Conservation (phyloP, 2,797 vertebrate species). For the Malurus leucopterus region DNA sequence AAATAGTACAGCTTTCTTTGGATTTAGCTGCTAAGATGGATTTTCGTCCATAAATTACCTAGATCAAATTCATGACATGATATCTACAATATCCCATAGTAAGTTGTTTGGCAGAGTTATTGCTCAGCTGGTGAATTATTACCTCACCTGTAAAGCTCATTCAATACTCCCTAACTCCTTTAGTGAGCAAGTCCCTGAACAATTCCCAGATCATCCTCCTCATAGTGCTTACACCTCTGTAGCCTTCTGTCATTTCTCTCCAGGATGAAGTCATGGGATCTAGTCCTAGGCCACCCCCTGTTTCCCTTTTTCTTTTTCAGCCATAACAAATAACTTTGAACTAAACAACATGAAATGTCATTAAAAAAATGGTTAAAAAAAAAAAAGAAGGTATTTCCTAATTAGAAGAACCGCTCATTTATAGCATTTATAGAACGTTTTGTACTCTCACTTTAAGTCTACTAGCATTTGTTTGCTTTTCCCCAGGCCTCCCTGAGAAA, state of each 20-base stretch:
- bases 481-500: not conserved
- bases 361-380: not conserved
- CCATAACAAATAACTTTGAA: not conserved
- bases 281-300: not conserved
- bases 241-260: not conserved
- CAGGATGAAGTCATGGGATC: not conserved
- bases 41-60: not conserved
- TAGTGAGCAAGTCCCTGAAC: not conserved
- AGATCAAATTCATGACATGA: not conserved
- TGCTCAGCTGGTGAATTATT: not conserved
- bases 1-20: not conserved
- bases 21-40: not conserved
- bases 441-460: not conserved
- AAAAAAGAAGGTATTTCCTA: not conserved
- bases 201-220: not conserved
- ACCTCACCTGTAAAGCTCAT: not conserved
- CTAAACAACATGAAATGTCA: not conserved
- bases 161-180: not conserved
- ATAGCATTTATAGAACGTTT: not conserved
- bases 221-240: not conserved
- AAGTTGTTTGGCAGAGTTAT: not conserved
- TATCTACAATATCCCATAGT: not conserved
- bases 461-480: not conserved
- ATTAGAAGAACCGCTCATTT: not conserved
- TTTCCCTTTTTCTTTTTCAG: not conserved